Conservation (phyloP, 2,797 vertebrate species). For the Poecilia wingei region DNA sequence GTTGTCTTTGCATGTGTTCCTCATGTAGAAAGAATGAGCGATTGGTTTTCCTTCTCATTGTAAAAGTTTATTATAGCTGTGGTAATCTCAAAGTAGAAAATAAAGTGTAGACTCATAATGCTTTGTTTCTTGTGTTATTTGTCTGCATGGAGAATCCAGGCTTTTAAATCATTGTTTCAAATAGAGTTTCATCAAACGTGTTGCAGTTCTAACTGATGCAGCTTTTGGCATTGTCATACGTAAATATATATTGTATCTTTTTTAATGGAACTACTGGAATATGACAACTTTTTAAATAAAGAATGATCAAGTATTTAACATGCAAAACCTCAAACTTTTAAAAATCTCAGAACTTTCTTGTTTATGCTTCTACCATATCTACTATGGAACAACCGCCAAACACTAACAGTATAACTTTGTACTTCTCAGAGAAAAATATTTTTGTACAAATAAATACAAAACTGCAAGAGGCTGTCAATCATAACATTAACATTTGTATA, state of each 20-base stretch:
- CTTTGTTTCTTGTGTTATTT: slow-evolving; percentile 8
- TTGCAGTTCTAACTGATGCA: not conserved
- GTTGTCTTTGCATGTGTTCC: slow-evolving; percentile 37
- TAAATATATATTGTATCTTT: not conserved
- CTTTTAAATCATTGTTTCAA: not conserved
- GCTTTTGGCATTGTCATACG: not conserved
- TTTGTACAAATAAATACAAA: not conserved
- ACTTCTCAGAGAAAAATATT: not conserved
- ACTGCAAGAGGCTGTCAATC: not conserved
- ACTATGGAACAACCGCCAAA: not conserved
- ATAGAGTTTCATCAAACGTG: not conserved
- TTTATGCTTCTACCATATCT: not conserved
- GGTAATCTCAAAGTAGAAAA: slow-evolving; percentile 44
- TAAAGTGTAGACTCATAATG: slow-evolving; percentile 52
- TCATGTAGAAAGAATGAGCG: slow-evolving; percentile 3
- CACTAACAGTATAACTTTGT: not conserved
- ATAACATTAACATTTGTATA: not conserved
- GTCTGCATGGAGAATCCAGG: not conserved
- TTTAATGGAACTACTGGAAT: not conserved
- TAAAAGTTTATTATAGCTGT: slow-evolving; percentile 8
- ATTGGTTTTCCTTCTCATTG: slow-evolving; percentile 7
- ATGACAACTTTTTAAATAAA: not conserved
- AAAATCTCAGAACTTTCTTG: not conserved
- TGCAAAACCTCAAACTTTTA: not conserved
- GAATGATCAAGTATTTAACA: not conserved